phyloP scores from a whole-genome alignment of 2,113 vertebrate genomes.

The Atlantisia rogersi region DNA sequence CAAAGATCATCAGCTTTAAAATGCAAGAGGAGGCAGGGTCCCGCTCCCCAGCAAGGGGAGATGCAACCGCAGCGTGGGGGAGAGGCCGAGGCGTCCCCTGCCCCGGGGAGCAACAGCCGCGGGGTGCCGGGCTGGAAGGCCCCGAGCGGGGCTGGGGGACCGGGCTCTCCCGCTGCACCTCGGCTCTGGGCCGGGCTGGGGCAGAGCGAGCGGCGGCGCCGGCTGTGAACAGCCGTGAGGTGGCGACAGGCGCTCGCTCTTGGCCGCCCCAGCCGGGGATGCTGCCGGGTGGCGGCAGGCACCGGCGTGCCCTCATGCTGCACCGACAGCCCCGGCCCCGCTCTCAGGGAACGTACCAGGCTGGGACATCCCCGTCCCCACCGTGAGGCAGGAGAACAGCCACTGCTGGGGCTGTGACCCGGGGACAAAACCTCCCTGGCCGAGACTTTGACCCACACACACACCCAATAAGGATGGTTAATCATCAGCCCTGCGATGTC shows the following conservation, averaged over 20 bases:
- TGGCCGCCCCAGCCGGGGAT: neutral
- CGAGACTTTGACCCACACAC: neutral
- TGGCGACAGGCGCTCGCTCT: slow-evolving; percentile 32
- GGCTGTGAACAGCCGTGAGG: slow-evolving; percentile 36
- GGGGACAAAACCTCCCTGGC: neutral
- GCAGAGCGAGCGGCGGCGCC: neutral
- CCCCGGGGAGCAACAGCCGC: rapidly evolving
- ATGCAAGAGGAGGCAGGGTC: neutral
- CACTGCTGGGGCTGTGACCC: neutral
- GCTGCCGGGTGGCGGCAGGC: neutral
- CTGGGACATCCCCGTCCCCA: rapidly evolving
- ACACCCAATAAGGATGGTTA: neutral
- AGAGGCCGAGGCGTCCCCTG: neutral
- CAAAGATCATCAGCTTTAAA: neutral
- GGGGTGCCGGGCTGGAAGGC: too few species aligned
- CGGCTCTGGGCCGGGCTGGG: rapidly evolving
- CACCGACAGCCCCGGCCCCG: rapidly evolving
- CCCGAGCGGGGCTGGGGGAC: too few species aligned
- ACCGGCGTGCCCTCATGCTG: rapidly evolving
- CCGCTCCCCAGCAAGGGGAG: neutral
- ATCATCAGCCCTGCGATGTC: neutral
- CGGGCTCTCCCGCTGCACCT: rapidly evolving
- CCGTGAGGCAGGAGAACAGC: neutral
- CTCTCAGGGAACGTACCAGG: neutral
- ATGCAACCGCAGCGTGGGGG: rapidly evolving